Percentiles rank a stretch among this genome's conserved stretches.
These are phyloP conservation scores for Lissocephala sabroskyi DNA, from an alignment of 2,888 invertebrate species.

Conservation along the genomic window DNA sequence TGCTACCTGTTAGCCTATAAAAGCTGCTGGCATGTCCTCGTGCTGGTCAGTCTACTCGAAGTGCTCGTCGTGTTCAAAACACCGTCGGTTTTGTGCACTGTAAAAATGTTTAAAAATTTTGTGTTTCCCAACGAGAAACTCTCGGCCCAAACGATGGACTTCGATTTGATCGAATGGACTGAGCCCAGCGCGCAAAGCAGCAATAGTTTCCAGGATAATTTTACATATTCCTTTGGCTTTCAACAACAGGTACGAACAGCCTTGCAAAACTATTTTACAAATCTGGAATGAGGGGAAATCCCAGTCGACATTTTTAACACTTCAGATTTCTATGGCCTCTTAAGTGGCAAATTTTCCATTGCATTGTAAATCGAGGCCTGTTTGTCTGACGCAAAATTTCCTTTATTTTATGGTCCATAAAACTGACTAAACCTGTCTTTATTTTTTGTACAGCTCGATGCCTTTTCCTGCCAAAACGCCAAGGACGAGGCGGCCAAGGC, in stretches of 20 bases:
- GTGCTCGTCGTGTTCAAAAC: constrained; percentile 47
- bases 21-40: constrained; percentile 9
- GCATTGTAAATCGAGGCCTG: too few species aligned
- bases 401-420: constrained; percentile 1
- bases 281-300: too few species aligned
- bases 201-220: constrained; percentile 25
- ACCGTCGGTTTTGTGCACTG: background rate
- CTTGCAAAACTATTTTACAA: too few species aligned
- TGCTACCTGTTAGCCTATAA: constrained; percentile 29
- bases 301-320: too few species aligned
- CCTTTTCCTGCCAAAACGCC: constrained; percentile 62
- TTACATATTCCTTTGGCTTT: constrained; percentile 7
- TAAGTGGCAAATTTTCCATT: too few species aligned
- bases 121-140: constrained; percentile 44
- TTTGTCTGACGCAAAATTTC: background rate
- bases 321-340: background rate
- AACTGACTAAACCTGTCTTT: too few species aligned
- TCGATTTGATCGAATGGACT: constrained; percentile 47
- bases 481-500: constrained; percentile 54
- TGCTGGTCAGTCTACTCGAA: constrained; percentile 41
- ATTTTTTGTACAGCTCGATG: constrained; percentile 65
- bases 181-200: constrained; percentile 8
- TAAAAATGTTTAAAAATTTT: constrained; percentile 48
- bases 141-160: constrained; percentile 52
- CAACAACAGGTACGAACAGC: constrained; percentile 18